Evolutionary conservation across 2,888 invertebrate species (phyloP).

Genomic region (Agrochola litura): DNA sequence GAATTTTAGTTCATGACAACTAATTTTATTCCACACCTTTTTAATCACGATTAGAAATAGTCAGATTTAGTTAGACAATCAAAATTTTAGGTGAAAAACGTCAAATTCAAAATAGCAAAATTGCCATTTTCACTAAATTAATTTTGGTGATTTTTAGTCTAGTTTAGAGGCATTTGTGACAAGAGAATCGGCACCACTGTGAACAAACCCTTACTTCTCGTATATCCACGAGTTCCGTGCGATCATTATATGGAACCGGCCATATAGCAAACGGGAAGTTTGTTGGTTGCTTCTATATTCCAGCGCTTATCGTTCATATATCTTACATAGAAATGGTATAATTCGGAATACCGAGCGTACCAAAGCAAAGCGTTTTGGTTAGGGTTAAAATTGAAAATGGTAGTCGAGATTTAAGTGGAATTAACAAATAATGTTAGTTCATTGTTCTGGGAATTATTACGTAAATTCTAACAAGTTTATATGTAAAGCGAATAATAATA

Average conservation of each 20-base stretch:
- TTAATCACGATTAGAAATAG: too few species aligned
- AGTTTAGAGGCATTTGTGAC: too few species aligned
- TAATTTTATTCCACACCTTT: too few species aligned
- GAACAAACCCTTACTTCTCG: slow-evolving; percentile 1
- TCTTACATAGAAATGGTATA: slow-evolving; percentile 28
- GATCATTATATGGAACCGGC: slow-evolving; percentile 45
- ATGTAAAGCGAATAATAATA: too few species aligned
- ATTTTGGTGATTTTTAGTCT: too few species aligned
- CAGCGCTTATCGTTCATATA: slow-evolving; percentile 42
- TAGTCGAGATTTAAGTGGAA: slow-evolving; percentile 7
- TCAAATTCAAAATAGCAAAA: too few species aligned
- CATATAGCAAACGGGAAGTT: slow-evolving; percentile 39
- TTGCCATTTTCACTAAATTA: too few species aligned
- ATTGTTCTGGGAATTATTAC: slow-evolving; percentile 14
- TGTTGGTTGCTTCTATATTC: slow-evolving; percentile 26
- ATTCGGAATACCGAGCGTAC: slow-evolving; percentile 9
- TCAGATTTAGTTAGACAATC: too few species aligned
- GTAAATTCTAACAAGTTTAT: too few species aligned
- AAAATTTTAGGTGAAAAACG: too few species aligned
- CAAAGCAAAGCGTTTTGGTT: slow-evolving; percentile 18
- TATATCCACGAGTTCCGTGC: slow-evolving; percentile 43
- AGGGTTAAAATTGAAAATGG: slow-evolving; percentile 22
- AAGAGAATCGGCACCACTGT: too few species aligned
- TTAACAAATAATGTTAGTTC: slow-evolving; percentile 14
- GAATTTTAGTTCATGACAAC: too few species aligned